Evolutionary conservation across 2,797 vertebrate species (phyloP).

Genomic region (Graptemys geographica): DNA sequence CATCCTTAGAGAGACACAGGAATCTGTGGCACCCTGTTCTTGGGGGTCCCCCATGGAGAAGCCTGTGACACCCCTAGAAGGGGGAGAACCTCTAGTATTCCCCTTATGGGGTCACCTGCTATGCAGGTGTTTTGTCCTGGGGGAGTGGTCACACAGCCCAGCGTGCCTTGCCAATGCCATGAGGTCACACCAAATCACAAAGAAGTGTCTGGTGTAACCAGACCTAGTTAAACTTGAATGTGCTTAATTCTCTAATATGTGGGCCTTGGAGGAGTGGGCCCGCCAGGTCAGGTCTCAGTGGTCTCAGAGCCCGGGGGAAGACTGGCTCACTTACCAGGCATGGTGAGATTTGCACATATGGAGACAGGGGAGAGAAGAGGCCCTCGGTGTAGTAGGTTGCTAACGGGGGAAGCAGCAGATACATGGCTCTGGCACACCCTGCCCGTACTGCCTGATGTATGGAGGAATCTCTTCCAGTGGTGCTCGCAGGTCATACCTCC

Average conservation of each 20-base stretch:
- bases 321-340: conserved; percentile 19
- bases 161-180: fast-evolving
- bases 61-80: background rate
- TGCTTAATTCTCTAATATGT: background rate
- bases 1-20: background rate
- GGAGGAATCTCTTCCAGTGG: background rate
- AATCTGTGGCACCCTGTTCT: background rate
- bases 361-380: conserved; percentile 21
- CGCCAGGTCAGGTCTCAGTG: background rate
- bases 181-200: background rate
- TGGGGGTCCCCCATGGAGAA: background rate
- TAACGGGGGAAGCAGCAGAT: background rate
- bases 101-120: background rate
- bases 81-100: background rate
- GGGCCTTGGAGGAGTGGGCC: conserved; percentile 28
- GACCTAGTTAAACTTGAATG: background rate
- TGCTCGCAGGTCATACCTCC: background rate
- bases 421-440: background rate
- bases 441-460: background rate
- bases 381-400: background rate
- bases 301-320: background rate
- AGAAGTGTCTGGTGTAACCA: background rate
- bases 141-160: background rate
- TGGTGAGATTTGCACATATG: conserved; percentile 24
- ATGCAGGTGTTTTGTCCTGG: fast-evolving